These are phyloP conservation scores for Fulmarus glacialis DNA, from an alignment of 2,113 vertebrate species.

Conservation along the genomic window DNA sequence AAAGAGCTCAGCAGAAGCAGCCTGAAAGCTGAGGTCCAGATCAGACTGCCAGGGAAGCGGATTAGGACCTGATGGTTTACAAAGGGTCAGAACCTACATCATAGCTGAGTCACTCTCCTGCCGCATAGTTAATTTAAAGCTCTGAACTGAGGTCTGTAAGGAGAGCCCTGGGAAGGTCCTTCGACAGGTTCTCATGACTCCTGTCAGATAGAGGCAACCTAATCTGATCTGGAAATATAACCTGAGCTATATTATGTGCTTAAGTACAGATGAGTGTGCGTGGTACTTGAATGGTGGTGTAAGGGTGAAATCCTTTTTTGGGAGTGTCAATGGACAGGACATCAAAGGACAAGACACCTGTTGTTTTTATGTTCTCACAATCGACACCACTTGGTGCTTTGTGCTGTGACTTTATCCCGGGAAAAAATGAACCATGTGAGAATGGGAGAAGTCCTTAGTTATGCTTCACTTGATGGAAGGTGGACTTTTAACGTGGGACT, in stretches of 20 bases:
- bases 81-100: neutral
- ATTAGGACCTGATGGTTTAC: neutral
- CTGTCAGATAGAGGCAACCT: neutral
- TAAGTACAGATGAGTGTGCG: neutral
- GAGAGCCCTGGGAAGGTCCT: neutral
- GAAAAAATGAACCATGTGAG: neutral
- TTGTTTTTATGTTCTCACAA: neutral
- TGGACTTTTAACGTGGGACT: neutral
- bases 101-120: neutral
- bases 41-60: neutral
- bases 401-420: neutral
- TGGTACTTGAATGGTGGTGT: neutral
- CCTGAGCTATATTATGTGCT: neutral
- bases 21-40: neutral
- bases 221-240: neutral
- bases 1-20: neutral
- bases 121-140: neutral
- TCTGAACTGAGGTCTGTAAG: neutral
- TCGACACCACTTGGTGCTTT: neutral
- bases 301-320: neutral
- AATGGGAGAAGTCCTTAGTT: neutral
- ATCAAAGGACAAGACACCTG: neutral
- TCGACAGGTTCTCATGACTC: neutral
- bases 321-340: rapidly evolving
- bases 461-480: neutral